Conservation (phyloP, 2,888 invertebrate genomes). For the Nomada lathburiana region DNA sequence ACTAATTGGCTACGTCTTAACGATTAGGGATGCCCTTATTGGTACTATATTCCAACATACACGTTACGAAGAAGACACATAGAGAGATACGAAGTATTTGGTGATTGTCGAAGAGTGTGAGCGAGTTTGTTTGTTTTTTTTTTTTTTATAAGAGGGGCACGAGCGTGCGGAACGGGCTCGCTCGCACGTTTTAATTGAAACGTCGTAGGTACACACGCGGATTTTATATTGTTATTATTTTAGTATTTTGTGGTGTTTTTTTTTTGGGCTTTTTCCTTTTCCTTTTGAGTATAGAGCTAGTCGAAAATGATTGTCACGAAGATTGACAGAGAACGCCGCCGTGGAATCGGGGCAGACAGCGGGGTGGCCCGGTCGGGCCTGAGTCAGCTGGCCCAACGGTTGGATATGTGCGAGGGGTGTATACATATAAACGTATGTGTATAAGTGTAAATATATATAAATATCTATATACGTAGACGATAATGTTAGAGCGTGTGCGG, state of each 20-base stretch:
- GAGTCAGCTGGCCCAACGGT: conserved; percentile 40
- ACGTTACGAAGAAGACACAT: not conserved
- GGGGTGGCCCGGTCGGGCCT: conserved; percentile 21
- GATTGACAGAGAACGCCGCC: conserved; percentile 70
- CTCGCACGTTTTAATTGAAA: conserved; percentile 79
- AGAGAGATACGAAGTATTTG: conserved; percentile 37
- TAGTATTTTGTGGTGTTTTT: conserved; percentile 4
- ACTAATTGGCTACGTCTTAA: not conserved
- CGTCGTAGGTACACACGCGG: conserved; percentile 78
- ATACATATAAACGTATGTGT: conserved; percentile 71
- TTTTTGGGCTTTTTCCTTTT: conserved; percentile 12
- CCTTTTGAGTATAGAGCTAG: conserved; percentile 60
- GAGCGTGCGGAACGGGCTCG: conserved; percentile 39
- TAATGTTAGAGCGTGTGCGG: conserved; percentile 62
- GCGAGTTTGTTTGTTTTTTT: too few species aligned
- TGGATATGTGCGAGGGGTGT: conserved; percentile 69
- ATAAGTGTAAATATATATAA: conserved; percentile 67
- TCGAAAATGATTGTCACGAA: conserved; percentile 81
- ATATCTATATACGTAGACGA: conserved; percentile 65
- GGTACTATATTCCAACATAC: not conserved
- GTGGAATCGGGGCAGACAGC: conserved; percentile 14
- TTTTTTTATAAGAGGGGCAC: not conserved
- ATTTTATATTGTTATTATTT: not conserved
- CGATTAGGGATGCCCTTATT: not conserved
- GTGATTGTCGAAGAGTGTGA: conserved; percentile 69